These are phyloP conservation scores for Myanophis thanlyinensis DNA, from an alignment of 2,113 vertebrate genomes.

Conservation along the genomic window DNA sequence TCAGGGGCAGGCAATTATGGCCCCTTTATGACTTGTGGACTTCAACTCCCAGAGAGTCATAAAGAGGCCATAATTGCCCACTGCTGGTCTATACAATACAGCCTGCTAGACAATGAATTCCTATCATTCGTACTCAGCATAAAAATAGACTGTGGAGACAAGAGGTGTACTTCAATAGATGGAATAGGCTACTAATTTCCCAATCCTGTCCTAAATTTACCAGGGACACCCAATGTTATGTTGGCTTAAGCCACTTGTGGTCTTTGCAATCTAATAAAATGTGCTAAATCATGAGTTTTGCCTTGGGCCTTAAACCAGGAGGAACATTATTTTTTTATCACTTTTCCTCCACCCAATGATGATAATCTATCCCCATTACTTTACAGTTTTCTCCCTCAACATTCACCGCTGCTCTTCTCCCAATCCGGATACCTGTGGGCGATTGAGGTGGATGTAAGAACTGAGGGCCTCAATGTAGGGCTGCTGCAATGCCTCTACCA, in stretches of 20 bases:
- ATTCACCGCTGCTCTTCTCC: accelerated
- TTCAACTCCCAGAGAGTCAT: too few relatives aligned
- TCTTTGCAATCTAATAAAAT: neutral
- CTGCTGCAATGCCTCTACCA: slow-evolving; percentile 69
- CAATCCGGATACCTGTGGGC: slow-evolving; percentile 61
- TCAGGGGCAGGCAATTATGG: too few relatives aligned
- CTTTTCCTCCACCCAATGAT: neutral
- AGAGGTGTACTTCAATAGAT: neutral
- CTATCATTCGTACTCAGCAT: too few relatives aligned
- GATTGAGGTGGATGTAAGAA: slow-evolving; percentile 70
- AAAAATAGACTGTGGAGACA: neutral
- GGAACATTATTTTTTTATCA: neutral
- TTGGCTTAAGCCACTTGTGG: neutral
- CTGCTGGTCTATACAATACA: neutral
- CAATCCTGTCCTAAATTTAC: neutral
- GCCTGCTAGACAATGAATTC: neutral
- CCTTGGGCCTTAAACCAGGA: neutral
- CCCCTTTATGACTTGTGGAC: too few relatives aligned
- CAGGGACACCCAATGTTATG: neutral
- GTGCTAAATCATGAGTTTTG: neutral
- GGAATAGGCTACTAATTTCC: neutral
- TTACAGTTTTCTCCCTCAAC: neutral
- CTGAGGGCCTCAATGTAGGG: slow-evolving; percentile 72
- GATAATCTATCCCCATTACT: neutral
- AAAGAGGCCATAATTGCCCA: too few relatives aligned